Conservation (phyloP, 2,797 vertebrate species). For the Phoeniculus purpureus region DNA sequence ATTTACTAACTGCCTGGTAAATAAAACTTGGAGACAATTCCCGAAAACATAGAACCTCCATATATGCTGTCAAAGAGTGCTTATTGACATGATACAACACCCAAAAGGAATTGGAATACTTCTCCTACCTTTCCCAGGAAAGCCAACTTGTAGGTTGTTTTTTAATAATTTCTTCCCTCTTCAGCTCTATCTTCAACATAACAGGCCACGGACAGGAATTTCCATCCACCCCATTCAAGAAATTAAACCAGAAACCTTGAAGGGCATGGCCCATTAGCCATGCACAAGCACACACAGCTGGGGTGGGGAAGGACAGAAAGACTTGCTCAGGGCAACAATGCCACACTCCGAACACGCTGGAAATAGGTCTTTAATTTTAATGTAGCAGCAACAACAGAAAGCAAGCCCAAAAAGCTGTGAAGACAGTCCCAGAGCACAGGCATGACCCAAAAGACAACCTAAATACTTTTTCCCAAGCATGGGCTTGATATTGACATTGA, state of each 20-base stretch:
- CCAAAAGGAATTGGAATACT: not conserved
- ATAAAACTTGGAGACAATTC: not conserved
- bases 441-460: not conserved
- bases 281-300: not conserved
- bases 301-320: not conserved
- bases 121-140: not conserved
- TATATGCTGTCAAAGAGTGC: not conserved
- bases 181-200: not conserved
- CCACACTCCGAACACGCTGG: not conserved
- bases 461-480: not conserved
- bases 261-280: not conserved
- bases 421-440: not conserved
- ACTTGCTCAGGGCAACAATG: not conserved
- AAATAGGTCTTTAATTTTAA: not conserved
- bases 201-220: not conserved
- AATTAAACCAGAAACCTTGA: not conserved
- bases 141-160: not conserved
- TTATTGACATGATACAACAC: not conserved
- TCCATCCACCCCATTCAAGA: not conserved
- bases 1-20: constrained; percentile 2
- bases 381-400: not conserved
- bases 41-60: not conserved
- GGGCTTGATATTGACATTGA: not conserved
- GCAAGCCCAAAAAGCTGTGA: not conserved
- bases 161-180: not conserved